Conservation (phyloP, 1,140 invertebrate genomes). For the Drosophila serrata region DNA sequence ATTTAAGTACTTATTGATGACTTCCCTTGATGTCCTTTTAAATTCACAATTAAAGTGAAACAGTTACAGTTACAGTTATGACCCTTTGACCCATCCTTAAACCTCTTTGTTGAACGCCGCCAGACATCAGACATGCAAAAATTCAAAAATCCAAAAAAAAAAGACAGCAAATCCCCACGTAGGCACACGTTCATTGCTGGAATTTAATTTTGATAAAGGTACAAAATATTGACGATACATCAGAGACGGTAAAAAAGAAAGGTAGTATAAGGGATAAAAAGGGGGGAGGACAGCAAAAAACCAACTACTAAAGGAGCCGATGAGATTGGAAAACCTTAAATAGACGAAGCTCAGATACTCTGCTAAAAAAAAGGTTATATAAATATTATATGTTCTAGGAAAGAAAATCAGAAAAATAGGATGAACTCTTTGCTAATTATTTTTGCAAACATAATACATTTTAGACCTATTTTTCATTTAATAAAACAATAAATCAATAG, state of each 20-base stretch:
- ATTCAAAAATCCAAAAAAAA: constrained; percentile 36
- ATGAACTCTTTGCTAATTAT: too few relatives aligned
- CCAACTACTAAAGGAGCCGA: constrained; percentile 10
- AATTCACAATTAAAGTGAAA: constrained; percentile 33
- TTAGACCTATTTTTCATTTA: neutral
- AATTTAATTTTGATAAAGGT: constrained; percentile 85
- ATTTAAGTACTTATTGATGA: neutral
- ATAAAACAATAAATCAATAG: neutral
- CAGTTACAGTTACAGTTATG: neutral
- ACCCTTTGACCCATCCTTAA: neutral
- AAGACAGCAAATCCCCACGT: constrained; percentile 19
- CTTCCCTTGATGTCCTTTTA: too few relatives aligned
- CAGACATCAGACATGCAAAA: constrained; percentile 61
- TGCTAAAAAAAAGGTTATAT: neutral
- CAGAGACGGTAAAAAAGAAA: constrained; percentile 6
- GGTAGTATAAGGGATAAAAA: neutral
- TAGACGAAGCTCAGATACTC: constrained; percentile 19
- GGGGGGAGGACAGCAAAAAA: constrained; percentile 11
- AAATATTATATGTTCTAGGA: neutral
- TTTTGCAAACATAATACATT: too few relatives aligned
- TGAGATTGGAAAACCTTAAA: neutral
- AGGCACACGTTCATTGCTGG: constrained; percentile 59
- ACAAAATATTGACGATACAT: constrained; percentile 84
- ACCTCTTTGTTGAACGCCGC: neutral
- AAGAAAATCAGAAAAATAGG: too few relatives aligned